Conservation (phyloP, 2,113 vertebrate species). For the Camelus dromedarius region DNA sequence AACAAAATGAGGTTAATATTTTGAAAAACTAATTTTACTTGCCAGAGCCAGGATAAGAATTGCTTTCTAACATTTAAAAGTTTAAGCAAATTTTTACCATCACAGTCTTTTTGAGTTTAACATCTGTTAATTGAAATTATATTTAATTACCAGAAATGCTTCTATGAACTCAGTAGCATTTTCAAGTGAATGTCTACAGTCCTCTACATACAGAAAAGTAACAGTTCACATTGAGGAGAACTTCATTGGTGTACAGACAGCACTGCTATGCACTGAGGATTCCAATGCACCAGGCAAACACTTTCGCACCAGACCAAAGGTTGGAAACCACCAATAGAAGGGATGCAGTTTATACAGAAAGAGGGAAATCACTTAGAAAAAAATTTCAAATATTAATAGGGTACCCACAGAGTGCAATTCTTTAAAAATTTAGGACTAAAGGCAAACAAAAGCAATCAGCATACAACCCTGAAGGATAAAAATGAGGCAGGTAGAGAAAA, state of each 20-base stretch:
- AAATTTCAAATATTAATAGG: neutral
- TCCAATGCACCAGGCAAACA: neutral
- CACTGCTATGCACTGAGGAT: neutral
- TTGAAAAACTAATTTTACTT: neutral
- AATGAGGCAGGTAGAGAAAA: neutral
- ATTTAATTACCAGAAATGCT: neutral
- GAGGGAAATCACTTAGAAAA: neutral
- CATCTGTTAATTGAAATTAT: neutral
- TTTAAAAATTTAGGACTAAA: conserved; percentile 22
- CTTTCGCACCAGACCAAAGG: neutral
- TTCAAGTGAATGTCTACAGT: neutral
- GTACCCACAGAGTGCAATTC: neutral
- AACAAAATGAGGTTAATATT: conserved; percentile 4
- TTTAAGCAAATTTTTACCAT: conserved; percentile 20
- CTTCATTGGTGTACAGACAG: neutral
- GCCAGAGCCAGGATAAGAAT: neutral
- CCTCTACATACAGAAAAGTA: neutral
- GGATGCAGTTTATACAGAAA: neutral
- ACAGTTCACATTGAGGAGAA: neutral
- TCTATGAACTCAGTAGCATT: conserved; percentile 9
- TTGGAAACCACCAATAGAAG: neutral
- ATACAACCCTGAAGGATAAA: neutral
- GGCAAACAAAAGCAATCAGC: neutral
- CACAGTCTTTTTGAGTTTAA: neutral
- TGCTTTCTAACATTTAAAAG: conserved; percentile 7